Base-by-base conservation (phyloP, 2,888 invertebrate genomes). In the Lycocerus yunnanus region DNA sequence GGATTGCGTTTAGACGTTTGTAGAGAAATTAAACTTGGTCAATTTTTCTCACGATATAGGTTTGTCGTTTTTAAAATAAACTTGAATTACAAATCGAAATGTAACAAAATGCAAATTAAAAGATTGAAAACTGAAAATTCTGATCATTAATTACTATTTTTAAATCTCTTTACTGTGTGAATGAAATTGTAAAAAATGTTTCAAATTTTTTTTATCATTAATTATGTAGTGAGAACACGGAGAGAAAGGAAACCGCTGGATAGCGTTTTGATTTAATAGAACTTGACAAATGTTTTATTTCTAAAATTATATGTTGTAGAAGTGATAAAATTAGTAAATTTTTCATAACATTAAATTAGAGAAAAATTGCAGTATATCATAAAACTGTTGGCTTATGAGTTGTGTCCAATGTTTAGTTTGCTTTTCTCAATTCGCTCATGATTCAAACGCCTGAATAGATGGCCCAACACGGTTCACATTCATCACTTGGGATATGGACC, bases 401-500 rank as follows among this genome's bases (percentile, higher is more conserved):
- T 84, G 82, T 84, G 84, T 84, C 83, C 84, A 82, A 81, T 79
- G 80, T 81, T 43, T 80, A 82, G 83, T 84, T 84, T 85, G 84
- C 84, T 85, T 84, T 85, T 83, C 84, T 82, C 82, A 80, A 78
- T 81, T 81, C 80, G 81, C 79, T 83, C 83, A 83, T 84, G 83
- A 84, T 84, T 84, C 83, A 83, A 82, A 80, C 81, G 82, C 81
- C 80, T 82, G 83, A 84, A 85, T 84, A 81, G 83, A 84, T 84
- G 82, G 83, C 81, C 83, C 82, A 80, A 79, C 83, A 81, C 82
- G 81, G 81, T 80, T 82, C 83, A 82, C 85, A 85, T 85, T 84
- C 84, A 85, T 86, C 86, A 85, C 84, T 80, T 80, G 80, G 82
- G 83, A 84, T 84, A 83, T 84, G 84, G 84, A 84, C 83, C 84